A percentile compares a stretch with the other conserved stretches of the same genome.
phyloP scores from a whole-genome alignment of 2,888 invertebrate species.

The Phortica okadai region DNA sequence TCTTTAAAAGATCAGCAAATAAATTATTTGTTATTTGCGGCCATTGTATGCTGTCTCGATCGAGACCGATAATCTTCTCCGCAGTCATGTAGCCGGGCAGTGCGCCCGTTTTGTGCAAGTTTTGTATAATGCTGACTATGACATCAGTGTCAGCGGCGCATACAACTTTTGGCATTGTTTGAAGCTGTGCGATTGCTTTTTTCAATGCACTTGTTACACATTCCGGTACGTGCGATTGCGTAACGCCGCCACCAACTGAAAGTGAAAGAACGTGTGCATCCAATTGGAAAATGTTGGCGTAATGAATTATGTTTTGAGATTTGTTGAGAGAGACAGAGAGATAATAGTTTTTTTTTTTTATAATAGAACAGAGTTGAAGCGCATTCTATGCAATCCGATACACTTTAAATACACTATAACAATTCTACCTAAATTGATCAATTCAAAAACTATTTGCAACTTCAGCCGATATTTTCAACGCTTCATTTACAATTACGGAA shows the following conservation, averaged over 20 bases:
- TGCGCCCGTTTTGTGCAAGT: slow-evolving; percentile 63
- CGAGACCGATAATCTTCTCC: slow-evolving; percentile 81
- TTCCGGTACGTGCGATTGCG: slow-evolving; percentile 50
- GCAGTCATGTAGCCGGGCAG: slow-evolving; percentile 79
- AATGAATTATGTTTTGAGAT: slow-evolving; percentile 48
- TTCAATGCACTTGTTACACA: slow-evolving; percentile 52
- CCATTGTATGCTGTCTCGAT: slow-evolving; percentile 74
- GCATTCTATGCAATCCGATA: not conserved
- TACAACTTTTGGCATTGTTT: slow-evolving; percentile 64
- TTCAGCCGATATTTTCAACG: slow-evolving; percentile 5
- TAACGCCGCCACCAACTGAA: slow-evolving; percentile 67
- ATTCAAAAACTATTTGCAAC: not conserved
- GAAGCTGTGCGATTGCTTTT: slow-evolving; percentile 58
- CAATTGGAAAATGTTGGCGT: slow-evolving; percentile 75
- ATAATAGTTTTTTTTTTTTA: not conserved
- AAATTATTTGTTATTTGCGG: slow-evolving; percentile 75
- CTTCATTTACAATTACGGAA: not conserved
- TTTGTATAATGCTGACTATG: slow-evolving; percentile 67
- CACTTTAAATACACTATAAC: not conserved
- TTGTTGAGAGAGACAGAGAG: slow-evolving; percentile 30
- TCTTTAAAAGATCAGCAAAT: slow-evolving; percentile 78
- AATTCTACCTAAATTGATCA: not conserved
- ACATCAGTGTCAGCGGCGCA: slow-evolving; percentile 72
- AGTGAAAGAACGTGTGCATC: slow-evolving; percentile 74
- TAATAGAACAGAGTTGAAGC: not conserved